Base-by-base conservation (phyloP, 2,888 invertebrate species). In the Halictus ligatus region DNA sequence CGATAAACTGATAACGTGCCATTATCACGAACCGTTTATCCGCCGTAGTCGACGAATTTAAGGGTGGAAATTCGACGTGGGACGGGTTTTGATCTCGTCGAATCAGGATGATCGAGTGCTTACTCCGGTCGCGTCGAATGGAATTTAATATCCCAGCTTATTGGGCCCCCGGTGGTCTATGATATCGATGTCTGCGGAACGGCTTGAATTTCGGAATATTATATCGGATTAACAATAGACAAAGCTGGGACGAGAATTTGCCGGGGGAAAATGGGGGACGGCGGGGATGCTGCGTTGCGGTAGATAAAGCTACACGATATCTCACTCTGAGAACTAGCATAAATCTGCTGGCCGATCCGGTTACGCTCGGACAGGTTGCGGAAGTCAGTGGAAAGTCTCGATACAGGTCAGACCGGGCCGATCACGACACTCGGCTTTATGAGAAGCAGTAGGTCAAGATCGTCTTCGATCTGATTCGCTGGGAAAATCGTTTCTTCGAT, bases 361-460 rank as follows among this genome's bases (percentile, higher is more conserved):
- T 13, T 18, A 29, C 21, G 15, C 15, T 3, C 6, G 4, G 10
- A 10, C 46, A 13, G 69, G 40, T 58, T 48, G n/a, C 6, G 21
- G 25, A 15, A 21, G 7, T 10, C 64, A 73, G 83, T 83, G 74
- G 81, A 81, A 76, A 43, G 43, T 54, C 7, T 4, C 15, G 18
- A 25, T 21, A n/a, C 43, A 12, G 48, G 81, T 73, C 81, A 67
- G 83, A 73, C 81, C 12, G 29, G 75, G 4, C 71, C 35, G 29
- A 72, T 71, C 48, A 58, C 7, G 25, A 15, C 35, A 60, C n/a
- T 21, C n/a, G 10, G 35, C 35, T 35, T 35, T 35, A 21, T 25
- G 60, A 12, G 25, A 60, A 60, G 25, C 60, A 25, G 6, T 60
- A 25, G 25, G 29, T 2, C 64, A 15, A 29, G 54, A n/a, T 54